Evolutionary conservation across 2,113 vertebrate species (phyloP).

Genomic region (Vombatus ursinus): DNA sequence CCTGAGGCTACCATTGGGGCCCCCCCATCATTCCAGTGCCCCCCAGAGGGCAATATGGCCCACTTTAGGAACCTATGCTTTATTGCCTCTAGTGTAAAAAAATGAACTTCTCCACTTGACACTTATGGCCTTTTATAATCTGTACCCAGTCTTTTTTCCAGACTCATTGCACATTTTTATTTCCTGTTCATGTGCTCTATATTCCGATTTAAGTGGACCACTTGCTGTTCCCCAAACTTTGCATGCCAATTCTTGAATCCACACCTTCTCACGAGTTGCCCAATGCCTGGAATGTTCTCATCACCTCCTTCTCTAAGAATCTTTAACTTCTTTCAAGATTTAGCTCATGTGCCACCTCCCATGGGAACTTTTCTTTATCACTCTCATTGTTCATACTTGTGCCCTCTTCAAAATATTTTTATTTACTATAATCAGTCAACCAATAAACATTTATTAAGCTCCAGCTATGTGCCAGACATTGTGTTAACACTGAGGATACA

Average conservation of each 20-base stretch:
- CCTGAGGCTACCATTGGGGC: no score
- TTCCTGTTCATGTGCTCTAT: neutral
- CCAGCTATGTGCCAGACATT: conserved; percentile 14
- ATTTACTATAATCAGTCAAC: neutral
- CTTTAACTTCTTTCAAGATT: neutral
- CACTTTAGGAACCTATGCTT: neutral
- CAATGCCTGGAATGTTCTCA: neutral
- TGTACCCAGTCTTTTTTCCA: neutral
- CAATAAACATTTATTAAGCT: neutral
- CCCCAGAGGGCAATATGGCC: no score
- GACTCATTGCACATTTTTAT: neutral
- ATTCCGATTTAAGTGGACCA: neutral
- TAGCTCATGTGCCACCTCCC: neutral
- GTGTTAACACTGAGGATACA: conserved; percentile 19
- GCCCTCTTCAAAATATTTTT: neutral
- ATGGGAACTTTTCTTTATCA: neutral
- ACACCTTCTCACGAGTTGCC: neutral
- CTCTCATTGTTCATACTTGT: neutral
- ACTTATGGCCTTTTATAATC: neutral
- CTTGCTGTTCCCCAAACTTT: neutral
- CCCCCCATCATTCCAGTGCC: no score
- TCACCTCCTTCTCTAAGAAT: neutral
- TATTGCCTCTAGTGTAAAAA: neutral
- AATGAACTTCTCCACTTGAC: neutral
- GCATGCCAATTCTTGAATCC: neutral